Base-by-base conservation (phyloP, 2,113 vertebrate genomes). In the Tympanuchus pallidicinctus region DNA sequence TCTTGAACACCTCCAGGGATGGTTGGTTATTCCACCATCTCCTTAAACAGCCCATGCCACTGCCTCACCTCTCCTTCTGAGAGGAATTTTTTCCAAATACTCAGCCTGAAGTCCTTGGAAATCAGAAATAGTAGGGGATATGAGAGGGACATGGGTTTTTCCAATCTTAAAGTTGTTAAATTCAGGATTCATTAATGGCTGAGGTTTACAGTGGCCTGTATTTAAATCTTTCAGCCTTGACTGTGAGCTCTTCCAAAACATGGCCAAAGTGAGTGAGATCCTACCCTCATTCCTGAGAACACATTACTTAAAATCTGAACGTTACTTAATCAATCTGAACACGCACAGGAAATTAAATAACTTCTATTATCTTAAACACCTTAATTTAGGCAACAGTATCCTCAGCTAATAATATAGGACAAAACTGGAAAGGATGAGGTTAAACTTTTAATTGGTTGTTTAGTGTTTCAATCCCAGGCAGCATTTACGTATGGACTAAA, bases 401-500 rank as follows among this genome's bases (percentile, higher is more conserved):
- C 60, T 87, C 40, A 32, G 52, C 67, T 72, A 75, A 57, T 81
- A 50, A 80, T 2, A 8, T 1, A 81, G 47, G 65, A 71, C 60
- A 52, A 94, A 56, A 75, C 20, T 43, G 43, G 86, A 88, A 75
- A 91, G n/a, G 52, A 89, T 57, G 82, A 94, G 59, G 90, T 94
- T 95, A 94, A 94, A 77, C 38, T 90, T 96, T 92, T 95, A 94
- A 93, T 82, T 76, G 61, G 73, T 63, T 97, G 90, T 95, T 94
- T 95, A 93, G 47, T 73, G n/a, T 88, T 94, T 88, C 88, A 66
- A 3, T 84, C 88, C 45, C 86, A 90, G 66, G 48, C 88, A 93
- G 43, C 73, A 75, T 84, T 94, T 91, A 52, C 65, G 8, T 86
- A 56, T 93, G 85, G 78, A 59, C 70, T 88, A 76, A 83, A 92